Conservation (phyloP, 2,888 invertebrate genomes). For the Theodoxus fluviatilis region DNA sequence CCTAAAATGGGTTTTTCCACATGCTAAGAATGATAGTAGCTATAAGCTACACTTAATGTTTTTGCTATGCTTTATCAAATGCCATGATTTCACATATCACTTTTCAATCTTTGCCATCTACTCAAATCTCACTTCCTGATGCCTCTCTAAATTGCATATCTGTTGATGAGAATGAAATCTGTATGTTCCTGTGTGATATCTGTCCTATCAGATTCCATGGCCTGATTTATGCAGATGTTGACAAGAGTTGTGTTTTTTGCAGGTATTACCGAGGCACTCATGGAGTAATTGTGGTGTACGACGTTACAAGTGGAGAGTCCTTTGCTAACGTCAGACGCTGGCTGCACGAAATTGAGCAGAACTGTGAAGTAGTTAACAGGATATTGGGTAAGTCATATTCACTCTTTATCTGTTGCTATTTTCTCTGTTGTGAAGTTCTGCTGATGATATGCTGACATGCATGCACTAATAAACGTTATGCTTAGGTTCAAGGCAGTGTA, state of each 20-base stretch:
- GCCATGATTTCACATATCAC: background rate
- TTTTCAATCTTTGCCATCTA: background rate
- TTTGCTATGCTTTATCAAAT: too few species aligned
- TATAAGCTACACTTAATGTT: too few species aligned
- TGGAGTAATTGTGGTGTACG: conserved; percentile 99
- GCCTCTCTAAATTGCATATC: background rate
- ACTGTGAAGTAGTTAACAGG: conserved; percentile 98
- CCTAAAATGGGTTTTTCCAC: too few species aligned
- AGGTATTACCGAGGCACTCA: conserved; percentile 97
- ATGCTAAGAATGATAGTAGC: too few species aligned
- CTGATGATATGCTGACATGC: too few species aligned
- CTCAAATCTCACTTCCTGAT: background rate
- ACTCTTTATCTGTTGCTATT: too few species aligned
- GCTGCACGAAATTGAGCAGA: conserved; percentile 98
- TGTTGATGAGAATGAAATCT: background rate
- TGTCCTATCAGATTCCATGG: too few species aligned
- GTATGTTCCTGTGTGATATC: too few species aligned
- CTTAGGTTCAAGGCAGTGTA: too few species aligned
- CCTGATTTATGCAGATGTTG: background rate
- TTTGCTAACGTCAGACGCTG: conserved; percentile 99
- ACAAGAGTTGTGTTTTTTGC: conserved; percentile 34
- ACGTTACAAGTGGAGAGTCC: conserved; percentile 97
- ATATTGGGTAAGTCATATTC: conserved; percentile 78
- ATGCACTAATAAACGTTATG: too few species aligned
- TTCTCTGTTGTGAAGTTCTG: too few species aligned